Evolutionary conservation across 2,113 vertebrate species (phyloP), one percentile per base, ranked within the genome.

Genomic region (Eulemur rufifrons): DNA sequence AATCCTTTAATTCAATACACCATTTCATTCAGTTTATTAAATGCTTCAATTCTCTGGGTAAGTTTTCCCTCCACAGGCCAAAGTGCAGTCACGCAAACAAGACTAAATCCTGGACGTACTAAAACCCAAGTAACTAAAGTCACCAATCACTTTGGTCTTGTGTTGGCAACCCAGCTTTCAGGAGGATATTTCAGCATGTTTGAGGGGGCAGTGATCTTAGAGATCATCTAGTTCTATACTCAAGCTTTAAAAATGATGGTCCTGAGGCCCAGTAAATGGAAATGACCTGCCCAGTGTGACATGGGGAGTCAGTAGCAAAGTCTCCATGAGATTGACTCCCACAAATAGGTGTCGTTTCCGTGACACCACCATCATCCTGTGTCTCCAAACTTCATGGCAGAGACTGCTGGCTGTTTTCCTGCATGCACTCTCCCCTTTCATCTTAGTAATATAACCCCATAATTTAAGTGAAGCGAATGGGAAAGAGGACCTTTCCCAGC

Each of bases 11-110:
- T 80, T 97, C 80, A 89, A 94, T 68, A 84, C 8, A n/a, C 56
- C 68, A 54, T 76, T 96, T 95, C 52, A 47, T 94, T 94, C 95
- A 74, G 92, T 94, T 92, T 96, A 97, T 97, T 86, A 89, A 96
- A 63, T 89, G 91, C 89, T 93, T 78, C 18, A 74, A 82, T 86
- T 96, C 68, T 39, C 82, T 42, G 78, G 20, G 11, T 50, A 88
- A 14, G 42, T 95, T 93, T 95, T 86, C 83, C 78, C 52, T 69
- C 85, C 42, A 64, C 37, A 91, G 54, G 66, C 37, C 78, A 80
- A 88, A 86, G 82, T 74, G 8, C 5, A 89, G 32, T 69, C 56
- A 2, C 56, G 34, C 4, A 32, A 63, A 81, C 20, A 27, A 84
- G 15, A 80, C 34, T 15, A 47, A 74, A 64, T 74, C 37, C 81